These are phyloP conservation scores for Ursus arctos DNA, from an alignment of 2,113 vertebrate species.

Conservation along the genomic window DNA sequence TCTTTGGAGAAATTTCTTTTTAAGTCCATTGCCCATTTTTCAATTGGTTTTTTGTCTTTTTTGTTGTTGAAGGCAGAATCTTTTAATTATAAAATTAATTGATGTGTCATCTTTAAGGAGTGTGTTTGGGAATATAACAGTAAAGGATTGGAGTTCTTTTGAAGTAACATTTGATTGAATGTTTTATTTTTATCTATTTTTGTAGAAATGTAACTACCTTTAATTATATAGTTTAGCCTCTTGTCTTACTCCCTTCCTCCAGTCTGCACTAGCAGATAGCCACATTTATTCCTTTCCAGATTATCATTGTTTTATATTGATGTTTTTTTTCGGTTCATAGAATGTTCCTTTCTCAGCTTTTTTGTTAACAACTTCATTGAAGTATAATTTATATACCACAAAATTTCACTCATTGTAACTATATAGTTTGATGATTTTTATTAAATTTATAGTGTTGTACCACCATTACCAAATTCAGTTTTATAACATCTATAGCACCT, in stretches of 20 bases:
- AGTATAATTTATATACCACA: constrained; percentile 10
- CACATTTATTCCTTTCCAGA: constrained; percentile 7
- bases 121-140: constrained; percentile 34
- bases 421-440: constrained; percentile 15
- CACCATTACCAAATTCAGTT: not conserved
- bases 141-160: not conserved
- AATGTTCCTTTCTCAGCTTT: not conserved
- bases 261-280: not conserved
- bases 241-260: not conserved
- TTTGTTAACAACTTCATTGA: constrained; percentile 35
- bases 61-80: not conserved
- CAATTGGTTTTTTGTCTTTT: constrained; percentile 19
- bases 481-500: not conserved
- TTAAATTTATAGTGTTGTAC: not conserved
- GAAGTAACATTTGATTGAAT: constrained; percentile 18
- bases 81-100: constrained; percentile 39
- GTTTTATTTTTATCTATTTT: not conserved
- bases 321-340: not conserved
- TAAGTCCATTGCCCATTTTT: not conserved
- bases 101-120: not conserved
- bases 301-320: not conserved
- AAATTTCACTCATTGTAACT: not conserved
- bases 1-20: constrained; percentile 13
- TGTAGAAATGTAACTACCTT: not conserved
- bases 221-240: constrained; percentile 17